phyloP scores from a whole-genome alignment of 1,140 invertebrate genomes.

The Drosophila funebris region DNA sequence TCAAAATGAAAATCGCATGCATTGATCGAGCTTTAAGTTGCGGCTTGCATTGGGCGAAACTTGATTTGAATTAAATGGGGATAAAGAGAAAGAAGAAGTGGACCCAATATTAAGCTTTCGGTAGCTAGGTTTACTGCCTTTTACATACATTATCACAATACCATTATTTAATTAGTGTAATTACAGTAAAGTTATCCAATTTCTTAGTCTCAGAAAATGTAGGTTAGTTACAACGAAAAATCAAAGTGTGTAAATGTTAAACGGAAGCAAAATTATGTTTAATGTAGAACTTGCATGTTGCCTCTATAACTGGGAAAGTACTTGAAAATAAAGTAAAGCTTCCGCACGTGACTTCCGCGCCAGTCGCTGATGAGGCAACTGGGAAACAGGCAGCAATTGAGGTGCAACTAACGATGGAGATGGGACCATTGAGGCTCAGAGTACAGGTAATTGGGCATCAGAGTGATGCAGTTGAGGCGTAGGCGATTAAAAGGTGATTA shows the following conservation, averaged over 20 bases:
- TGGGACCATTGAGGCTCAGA: constrained; percentile 9
- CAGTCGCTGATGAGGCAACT: constrained; percentile 33
- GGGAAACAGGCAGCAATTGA: no score
- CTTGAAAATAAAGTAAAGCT: constrained; percentile 53
- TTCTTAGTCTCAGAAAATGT: constrained; percentile 12
- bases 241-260: constrained; percentile 60
- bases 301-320: constrained; percentile 37
- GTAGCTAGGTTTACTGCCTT: no score
- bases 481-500: constrained; percentile 78
- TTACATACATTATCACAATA: no score
- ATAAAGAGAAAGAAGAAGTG: not conserved
- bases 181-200: not conserved
- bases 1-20: not conserved
- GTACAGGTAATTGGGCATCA: constrained; percentile 64
- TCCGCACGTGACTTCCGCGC: constrained; percentile 77
- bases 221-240: constrained; percentile 58
- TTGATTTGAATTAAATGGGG: not conserved
- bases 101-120: no score
- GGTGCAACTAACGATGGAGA: constrained; percentile 39
- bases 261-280: constrained; percentile 57
- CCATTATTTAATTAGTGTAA: not conserved
- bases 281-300: constrained; percentile 70
- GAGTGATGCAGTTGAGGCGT: constrained; percentile 55
- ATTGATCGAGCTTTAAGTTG: constrained; percentile 7
- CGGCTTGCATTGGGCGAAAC: not conserved